Conservation (phyloP, 2,797 vertebrate genomes). For the Cirrhinus molitorella region DNA sequence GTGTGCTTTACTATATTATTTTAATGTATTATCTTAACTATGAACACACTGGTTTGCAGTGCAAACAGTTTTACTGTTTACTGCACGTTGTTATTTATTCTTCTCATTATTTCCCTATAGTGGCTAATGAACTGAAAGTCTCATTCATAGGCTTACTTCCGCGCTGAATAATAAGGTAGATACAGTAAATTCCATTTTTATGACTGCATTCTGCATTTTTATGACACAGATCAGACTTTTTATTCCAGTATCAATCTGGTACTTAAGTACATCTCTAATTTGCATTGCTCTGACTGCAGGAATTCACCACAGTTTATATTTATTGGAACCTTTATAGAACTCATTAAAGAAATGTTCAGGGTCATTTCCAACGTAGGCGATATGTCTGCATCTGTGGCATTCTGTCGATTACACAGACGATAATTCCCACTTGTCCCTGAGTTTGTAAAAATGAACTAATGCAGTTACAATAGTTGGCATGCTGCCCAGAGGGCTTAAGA, state of each 20-base stretch:
- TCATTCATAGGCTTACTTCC: no score
- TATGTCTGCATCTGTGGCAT: slow-evolving; percentile 6
- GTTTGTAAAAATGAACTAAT: slow-evolving; percentile 25
- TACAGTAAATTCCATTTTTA: no score
- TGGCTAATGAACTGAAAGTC: no score
- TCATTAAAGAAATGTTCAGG: not conserved
- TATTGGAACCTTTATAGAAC: not conserved
- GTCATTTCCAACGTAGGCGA: not conserved
- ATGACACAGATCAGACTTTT: no score
- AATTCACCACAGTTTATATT: not conserved
- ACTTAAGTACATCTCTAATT: not conserved
- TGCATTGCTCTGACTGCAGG: not conserved
- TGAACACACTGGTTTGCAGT: no score
- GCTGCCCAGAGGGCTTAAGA: not conserved
- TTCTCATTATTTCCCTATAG: no score
- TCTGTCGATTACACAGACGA: slow-evolving; percentile 9
- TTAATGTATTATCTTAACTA: no score
- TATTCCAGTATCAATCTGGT: not conserved
- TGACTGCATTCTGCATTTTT: no score
- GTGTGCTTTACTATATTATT: no score
- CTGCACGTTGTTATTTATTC: no score
- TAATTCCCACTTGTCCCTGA: not conserved
- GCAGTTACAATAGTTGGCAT: not conserved
- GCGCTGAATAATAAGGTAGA: no score
- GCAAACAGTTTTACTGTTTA: no score